Base-by-base conservation (phyloP, 2,113 vertebrate species). In the Cebus imitator region DNA sequence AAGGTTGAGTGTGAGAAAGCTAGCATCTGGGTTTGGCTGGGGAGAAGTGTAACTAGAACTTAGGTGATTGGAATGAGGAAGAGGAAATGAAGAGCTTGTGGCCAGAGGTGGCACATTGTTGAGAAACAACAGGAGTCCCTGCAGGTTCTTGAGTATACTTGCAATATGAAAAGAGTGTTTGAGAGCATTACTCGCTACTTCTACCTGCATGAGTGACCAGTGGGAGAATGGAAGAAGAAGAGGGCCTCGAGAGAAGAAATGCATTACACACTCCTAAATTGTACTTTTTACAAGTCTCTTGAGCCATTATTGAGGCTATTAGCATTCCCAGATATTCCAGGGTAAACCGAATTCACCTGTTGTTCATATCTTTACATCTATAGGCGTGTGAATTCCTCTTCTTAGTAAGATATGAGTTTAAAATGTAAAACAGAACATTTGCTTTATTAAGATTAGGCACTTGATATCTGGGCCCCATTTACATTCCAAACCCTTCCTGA, bases 191-290 rank as follows among this genome's bases (percentile, higher is more conserved):
- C 11, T 45, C 8, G 12, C 35, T 21, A 14, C 37, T 6, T 79
- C 83, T 8, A n/a, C 25, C 80, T 25, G 5, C 5, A 0, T 18
- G 5, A 7, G 30, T 40, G 50, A 35, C 76, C 75, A 10, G 0
- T 45, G 6, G 45, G 27, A 78, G 32, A 72, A 1, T 20, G 2
- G 14, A 18, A 32, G 55, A 40, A 81, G 27, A 40, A 58, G 30
- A 10, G 5, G 21, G 8, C 1, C 17, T 79, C 0, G 0, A 55
- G 85, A 17, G 68, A 68, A 50, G 75, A 73, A 1, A 0, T 21
- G 58, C 21, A 20, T 43, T 27, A 7, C 0, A 0, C 66, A 40
- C 32, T 75, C 3, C 21, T 64, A 18, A 55, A 20, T 2, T 55
- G 30, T 10, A 30, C 50, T n/a, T n/a, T 25, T 27, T 27, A 45